Percentiles rank a stretch among this genome's conserved stretches.
phyloP scores from a whole-genome alignment of 2,888 invertebrate genomes.

The Eupithecia vulgata region DNA sequence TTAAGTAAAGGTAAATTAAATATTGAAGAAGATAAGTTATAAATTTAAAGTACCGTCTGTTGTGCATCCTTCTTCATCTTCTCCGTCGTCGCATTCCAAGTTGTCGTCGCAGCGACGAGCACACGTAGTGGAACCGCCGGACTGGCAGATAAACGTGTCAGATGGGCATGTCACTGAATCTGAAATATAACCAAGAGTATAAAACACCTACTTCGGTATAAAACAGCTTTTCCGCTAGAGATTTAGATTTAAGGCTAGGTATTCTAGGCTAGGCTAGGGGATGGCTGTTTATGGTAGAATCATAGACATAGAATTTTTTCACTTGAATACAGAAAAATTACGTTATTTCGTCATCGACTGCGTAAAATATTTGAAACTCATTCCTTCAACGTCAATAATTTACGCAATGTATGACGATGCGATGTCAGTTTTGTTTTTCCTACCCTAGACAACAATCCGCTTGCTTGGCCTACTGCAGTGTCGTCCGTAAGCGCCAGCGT shows the following conservation, averaged over 20 bases:
- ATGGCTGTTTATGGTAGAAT: no score
- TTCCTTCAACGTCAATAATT: no score
- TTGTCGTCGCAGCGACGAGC: conserved; percentile 73
- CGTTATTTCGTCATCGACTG: no score
- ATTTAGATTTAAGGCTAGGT: not conserved
- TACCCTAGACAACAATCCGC: no score
- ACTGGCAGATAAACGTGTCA: conserved; percentile 56
- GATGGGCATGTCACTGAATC: conserved; percentile 58
- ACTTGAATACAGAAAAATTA: no score
- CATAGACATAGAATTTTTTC: no score
- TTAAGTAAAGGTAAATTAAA: not conserved
- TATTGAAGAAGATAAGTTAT: not conserved
- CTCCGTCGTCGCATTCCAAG: conserved; percentile 82
- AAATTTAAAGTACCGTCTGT: conserved; percentile 38
- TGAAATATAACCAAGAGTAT: conserved; percentile 5
- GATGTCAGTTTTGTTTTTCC: no score
- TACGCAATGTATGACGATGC: no score
- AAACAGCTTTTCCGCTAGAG: conserved; percentile 1
- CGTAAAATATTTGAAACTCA: no score
- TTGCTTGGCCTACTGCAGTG: no score
- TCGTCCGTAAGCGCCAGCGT: no score
- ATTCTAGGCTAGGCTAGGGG: no score
- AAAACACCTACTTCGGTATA: not conserved
- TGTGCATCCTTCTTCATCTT: conserved; percentile 85
- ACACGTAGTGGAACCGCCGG: conserved; percentile 55